Conservation (phyloP, 1,140 invertebrate species). For the Drosophila paulistorum region DNA sequence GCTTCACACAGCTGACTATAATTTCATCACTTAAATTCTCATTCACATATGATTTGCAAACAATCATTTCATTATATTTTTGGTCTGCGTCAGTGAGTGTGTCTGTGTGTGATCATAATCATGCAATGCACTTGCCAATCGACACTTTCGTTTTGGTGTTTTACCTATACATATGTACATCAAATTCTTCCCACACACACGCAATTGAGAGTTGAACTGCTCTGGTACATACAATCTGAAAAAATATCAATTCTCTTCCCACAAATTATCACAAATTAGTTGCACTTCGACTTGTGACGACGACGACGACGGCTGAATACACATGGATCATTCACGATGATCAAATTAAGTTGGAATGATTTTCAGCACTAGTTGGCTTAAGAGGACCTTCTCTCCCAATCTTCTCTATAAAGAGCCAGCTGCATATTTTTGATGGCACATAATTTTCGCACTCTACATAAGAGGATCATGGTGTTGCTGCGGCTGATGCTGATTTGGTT, state of each 20-base stretch:
- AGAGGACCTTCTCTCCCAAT: conserved; percentile 19
- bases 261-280: conserved; percentile 80
- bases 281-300: conserved; percentile 53
- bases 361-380: conserved; percentile 30
- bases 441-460: conserved; percentile 59
- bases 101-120: conserved; percentile 22
- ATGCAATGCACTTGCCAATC: conserved; percentile 22
- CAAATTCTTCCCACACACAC: conserved; percentile 37
- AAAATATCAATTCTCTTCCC: conserved; percentile 53
- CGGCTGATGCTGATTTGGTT: conserved; percentile 24
- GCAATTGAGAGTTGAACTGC: conserved; percentile 21
- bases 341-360: conserved; percentile 70
- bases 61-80: conserved; percentile 24
- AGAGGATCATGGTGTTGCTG: conserved; percentile 17
- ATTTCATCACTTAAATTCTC: conserved; percentile 21
- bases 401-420: conserved; percentile 28
- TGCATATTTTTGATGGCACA: conserved; percentile 57
- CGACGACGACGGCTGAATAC: conserved; percentile 18
- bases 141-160: neutral
- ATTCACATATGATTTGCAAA: conserved; percentile 14
- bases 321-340: conserved; percentile 52
- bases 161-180: neutral
- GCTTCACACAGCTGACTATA: neutral
- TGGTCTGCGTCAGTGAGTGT: conserved; percentile 1
- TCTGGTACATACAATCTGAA: conserved; percentile 24